Conservation (phyloP, 2,888 invertebrate genomes). For the Conops quadrifasciatus region DNA sequence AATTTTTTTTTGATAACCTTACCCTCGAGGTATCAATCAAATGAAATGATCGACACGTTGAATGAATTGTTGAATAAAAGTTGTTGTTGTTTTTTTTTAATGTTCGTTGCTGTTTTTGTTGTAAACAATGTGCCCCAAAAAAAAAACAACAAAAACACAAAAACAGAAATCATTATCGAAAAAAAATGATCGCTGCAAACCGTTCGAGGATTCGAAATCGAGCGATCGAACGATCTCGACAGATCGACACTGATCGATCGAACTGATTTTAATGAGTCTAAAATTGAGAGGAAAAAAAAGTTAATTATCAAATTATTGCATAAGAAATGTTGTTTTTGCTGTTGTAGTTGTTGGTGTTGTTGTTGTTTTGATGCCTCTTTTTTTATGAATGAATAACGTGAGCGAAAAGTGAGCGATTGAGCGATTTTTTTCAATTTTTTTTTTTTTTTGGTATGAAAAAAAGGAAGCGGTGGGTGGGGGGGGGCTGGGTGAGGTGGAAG, state of each 20-base stretch:
- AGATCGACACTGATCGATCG: not conserved
- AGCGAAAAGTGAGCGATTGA: not conserved
- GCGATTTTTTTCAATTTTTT: not conserved
- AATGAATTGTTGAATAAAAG: conserved; percentile 21
- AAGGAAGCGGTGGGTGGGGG: not conserved
- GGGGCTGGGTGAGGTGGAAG: not conserved
- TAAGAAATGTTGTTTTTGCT: conserved; percentile 9
- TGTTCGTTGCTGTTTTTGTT: no score
- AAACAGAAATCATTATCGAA: no score
- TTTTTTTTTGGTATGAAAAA: not conserved
- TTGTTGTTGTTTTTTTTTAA: no score
- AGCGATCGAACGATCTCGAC: not conserved
- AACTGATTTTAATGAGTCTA: conserved; percentile 21
- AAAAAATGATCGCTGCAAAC: no score
- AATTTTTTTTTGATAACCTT: conserved; percentile 40
- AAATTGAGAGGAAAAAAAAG: not conserved
- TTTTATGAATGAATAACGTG: not conserved
- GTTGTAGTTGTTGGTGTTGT: conserved; percentile 6
- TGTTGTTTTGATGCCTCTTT: not conserved
- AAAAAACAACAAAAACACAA: no score
- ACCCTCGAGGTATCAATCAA: conserved; percentile 61
- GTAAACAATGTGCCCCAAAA: no score
- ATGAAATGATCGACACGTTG: conserved; percentile 37
- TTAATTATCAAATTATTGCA: conserved; percentile 10
- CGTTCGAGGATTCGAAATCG: no score